These are phyloP conservation scores for Forbesichthys agassizii DNA, from an alignment of 2,113 vertebrate species.

Conservation along the genomic window DNA sequence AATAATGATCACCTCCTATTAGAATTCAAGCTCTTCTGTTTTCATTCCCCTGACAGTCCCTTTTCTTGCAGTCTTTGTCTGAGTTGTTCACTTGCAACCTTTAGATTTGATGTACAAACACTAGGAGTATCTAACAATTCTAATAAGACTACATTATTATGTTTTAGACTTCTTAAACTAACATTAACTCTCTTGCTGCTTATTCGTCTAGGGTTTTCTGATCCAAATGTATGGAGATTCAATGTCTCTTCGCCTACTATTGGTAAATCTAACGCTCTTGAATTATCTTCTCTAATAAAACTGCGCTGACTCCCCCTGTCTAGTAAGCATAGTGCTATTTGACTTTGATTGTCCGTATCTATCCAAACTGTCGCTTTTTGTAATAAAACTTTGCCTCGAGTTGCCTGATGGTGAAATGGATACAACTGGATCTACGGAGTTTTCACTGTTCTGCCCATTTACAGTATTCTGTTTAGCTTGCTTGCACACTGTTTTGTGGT, in stretches of 20 bases:
- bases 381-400: no score
- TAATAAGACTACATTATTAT: neutral
- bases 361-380: no score
- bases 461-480: no score
- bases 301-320: no score
- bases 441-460: no score
- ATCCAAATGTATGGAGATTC: neutral
- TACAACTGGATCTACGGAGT: no score
- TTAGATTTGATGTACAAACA: neutral
- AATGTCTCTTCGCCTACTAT: neutral
- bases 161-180: neutral
- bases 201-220: neutral
- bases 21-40: neutral
- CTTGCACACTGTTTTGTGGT: no score
- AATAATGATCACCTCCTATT: neutral
- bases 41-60: neutral
- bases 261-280: neutral
- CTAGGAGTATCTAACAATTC: neutral
- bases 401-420: no score
- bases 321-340: no score
- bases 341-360: no score
- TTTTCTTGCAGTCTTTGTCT: neutral
- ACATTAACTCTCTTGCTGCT: neutral
- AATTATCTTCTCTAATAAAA: neutral
- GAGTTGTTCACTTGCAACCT: neutral